Base-by-base conservation (phyloP, 2,888 invertebrate species). In the Colostygia pectinataria region DNA sequence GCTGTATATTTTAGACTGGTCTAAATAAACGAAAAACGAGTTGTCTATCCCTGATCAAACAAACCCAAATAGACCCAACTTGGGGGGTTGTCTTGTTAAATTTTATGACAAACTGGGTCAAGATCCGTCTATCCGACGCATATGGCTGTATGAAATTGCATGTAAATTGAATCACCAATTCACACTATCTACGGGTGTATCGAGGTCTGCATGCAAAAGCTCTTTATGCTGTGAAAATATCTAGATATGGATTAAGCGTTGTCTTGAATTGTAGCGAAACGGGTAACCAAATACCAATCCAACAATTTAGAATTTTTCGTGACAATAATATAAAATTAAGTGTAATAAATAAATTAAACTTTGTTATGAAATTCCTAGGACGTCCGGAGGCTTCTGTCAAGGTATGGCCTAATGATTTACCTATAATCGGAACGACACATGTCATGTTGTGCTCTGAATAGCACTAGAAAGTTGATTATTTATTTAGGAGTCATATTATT, bases 131-230 rank as follows among this genome's bases (percentile, higher is more conserved):
- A n/a, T n/a, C 62, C 62, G 51, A 33, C 55, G 50, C 53, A 64
- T 80, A 79, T 73, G 77, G 78, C 39, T 44, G 40, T 66, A 70
- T 75, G 77, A 78, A 79, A 81, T 77, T 74, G 67, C 70, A 80
- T 81, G 77, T 77, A 77, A 77, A 77, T 74, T 55, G 68, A 65
- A 55, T 66, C 63, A 47, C 65, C 64, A 67, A 70, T 68, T 70
- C 66, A 62, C 60, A 47, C 74, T 72, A 57, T 65, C 64, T 77
- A 77, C 59, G 73, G 75, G 32, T 15, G 47, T 46, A 49, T 49
- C 66, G 61, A 63, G 68, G 59, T 61, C 68, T 64, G 56, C 45
- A 55, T 59, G 52, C 43, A 39, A 50, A 38, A 49, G 41, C 38
- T 55, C 29, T 29, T 6, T 23, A 28, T 6, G 39, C 41, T 46